These are phyloP conservation scores for Neopelma chrysocephalum DNA, from an alignment of 2,797 vertebrate genomes.

Conservation along the genomic window DNA sequence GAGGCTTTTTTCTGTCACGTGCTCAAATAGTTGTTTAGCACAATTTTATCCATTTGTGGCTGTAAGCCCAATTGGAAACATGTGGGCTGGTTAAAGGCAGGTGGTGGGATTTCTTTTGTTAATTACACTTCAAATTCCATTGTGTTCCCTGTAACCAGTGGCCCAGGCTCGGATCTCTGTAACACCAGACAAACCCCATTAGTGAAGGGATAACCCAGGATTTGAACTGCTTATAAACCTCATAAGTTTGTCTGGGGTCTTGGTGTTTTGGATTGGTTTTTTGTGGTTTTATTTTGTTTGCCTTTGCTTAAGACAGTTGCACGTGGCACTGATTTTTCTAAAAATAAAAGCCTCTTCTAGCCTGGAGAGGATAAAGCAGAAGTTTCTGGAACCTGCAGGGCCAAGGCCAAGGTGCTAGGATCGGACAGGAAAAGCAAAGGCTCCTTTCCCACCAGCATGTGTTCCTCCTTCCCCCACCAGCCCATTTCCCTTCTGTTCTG, in stretches of 20 bases:
- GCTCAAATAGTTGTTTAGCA: slow-evolving; percentile 10
- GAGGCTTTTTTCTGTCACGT: slow-evolving; percentile 11
- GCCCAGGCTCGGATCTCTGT: background rate
- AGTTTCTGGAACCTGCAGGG: background rate
- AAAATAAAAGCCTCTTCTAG: background rate
- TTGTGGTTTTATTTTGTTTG: background rate
- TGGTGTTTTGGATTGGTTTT: background rate
- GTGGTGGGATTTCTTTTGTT: slow-evolving; percentile 54
- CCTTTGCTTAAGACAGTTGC: background rate
- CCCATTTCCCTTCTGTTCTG: background rate
- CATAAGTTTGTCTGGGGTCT: background rate
- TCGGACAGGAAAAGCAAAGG: slow-evolving; percentile 1
- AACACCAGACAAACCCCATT: background rate
- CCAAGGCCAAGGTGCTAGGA: background rate
- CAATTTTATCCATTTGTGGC: slow-evolving; percentile 40
- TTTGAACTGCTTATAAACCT: background rate
- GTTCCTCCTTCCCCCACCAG: background rate
- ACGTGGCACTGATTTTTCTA: background rate
- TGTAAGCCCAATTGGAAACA: slow-evolving; percentile 58
- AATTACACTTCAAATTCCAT: slow-evolving; percentile 59
- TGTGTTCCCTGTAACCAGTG: slow-evolving; percentile 30
- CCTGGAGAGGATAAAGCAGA: background rate
- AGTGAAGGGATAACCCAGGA: background rate
- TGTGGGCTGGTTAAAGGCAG: slow-evolving; percentile 26
- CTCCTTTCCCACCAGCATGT: slow-evolving; percentile 39